These are phyloP conservation scores for Helogale parvula DNA, from an alignment of 2,113 vertebrate species.

Conservation along the genomic window DNA sequence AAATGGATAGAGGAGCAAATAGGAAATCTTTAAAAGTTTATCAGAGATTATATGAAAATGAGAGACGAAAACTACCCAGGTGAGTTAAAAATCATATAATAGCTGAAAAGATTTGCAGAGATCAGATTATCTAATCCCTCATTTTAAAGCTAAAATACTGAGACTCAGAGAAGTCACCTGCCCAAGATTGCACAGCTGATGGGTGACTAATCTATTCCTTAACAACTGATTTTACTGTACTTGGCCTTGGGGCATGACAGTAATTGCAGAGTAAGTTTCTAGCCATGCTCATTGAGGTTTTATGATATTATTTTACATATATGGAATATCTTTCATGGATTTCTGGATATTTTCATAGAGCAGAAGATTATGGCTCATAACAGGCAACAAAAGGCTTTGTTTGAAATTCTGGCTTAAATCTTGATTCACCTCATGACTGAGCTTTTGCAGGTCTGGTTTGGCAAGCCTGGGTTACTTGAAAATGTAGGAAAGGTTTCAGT, in stretches of 20 bases:
- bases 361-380: background rate
- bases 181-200: background rate
- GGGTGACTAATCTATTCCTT: background rate
- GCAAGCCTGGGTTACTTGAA: background rate
- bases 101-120: background rate
- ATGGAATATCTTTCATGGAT: constrained; percentile 35
- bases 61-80: background rate
- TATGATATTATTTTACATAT: constrained; percentile 3
- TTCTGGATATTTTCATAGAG: constrained; percentile 42
- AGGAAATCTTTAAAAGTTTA: background rate
- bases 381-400: background rate
- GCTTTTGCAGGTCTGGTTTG: background rate
- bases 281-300: background rate
- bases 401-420: background rate
- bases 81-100: background rate
- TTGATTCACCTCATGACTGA: background rate
- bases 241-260: background rate
- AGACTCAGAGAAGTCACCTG: background rate
- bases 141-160: constrained; percentile 27
- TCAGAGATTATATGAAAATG: background rate
- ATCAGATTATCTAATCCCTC: background rate
- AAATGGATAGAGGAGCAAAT: background rate
- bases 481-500: background rate
- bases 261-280: background rate
- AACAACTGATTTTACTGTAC: background rate